A percentile compares a stretch with the other conserved stretches of the same genome.
phyloP scores from a whole-genome alignment of 2,113 vertebrate genomes.

The Aleadryas rufinucha region DNA sequence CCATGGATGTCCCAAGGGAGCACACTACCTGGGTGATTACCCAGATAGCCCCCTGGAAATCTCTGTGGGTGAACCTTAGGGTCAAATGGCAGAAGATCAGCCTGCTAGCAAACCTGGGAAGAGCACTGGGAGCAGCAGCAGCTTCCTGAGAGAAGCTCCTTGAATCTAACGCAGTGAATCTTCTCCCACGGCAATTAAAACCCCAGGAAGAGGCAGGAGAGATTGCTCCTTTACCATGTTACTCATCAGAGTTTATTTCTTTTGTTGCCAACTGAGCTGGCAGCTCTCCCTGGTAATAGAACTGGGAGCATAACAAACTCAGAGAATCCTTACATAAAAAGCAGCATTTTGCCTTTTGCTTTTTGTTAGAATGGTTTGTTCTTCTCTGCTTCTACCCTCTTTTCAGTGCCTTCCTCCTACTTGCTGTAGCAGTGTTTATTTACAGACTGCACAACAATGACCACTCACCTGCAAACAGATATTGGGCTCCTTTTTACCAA shows the following conservation, averaged over 20 bases:
- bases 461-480: background rate
- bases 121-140: background rate
- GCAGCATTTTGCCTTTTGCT: background rate
- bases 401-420: background rate
- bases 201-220: background rate
- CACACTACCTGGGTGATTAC: background rate
- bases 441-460: background rate
- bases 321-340: background rate
- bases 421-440: background rate
- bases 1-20: background rate
- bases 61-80: background rate
- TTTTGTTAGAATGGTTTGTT: background rate
- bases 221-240: background rate
- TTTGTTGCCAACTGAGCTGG: background rate
- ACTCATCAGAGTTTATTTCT: background rate
- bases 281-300: background rate
- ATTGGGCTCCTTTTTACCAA: background rate
- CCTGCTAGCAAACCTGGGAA: background rate
- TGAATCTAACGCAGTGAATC: background rate
- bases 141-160: background rate
- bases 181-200: background rate
- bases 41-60: background rate
- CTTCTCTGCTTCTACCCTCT: background rate
- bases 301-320: background rate
- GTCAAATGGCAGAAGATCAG: background rate